Evolutionary conservation across 2,113 vertebrate genomes (phyloP).

Genomic region (Drymodes brunneopygia): DNA sequence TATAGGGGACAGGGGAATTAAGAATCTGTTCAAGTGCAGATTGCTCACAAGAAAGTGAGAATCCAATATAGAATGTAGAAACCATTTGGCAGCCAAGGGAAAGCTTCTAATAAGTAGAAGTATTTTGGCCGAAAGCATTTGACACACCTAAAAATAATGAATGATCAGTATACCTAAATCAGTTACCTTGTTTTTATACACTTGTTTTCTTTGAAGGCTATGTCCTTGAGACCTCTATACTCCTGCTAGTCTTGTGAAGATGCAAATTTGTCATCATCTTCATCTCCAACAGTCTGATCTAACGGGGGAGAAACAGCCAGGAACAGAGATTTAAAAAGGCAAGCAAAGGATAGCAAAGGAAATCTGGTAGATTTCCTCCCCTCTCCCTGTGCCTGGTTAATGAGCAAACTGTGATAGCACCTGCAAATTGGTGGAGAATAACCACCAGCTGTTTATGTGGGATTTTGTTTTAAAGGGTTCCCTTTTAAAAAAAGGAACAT

Average conservation of each 20-base stretch:
- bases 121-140: not conserved
- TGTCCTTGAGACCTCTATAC: not conserved
- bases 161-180: not conserved
- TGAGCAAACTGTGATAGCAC: not conserved
- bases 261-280: not conserved
- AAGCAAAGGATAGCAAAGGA: not conserved
- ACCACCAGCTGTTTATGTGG: not conserved
- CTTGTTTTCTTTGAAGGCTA: not conserved
- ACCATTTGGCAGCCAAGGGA: not conserved
- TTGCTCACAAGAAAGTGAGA: not conserved
- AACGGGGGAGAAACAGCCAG: not conserved
- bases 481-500: not conserved
- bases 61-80: not conserved
- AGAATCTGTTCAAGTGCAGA: not conserved
- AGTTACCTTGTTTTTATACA: not conserved
- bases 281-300: not conserved
- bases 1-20: not conserved
- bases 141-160: not conserved
- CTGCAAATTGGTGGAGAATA: not conserved
- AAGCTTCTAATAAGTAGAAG: not conserved
- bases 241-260: not conserved
- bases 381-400: not conserved
- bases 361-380: not conserved
- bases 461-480: not conserved
- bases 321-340: not conserved